Base-by-base conservation (phyloP, 1,140 invertebrate species). In the Bombus consobrinus region DNA sequence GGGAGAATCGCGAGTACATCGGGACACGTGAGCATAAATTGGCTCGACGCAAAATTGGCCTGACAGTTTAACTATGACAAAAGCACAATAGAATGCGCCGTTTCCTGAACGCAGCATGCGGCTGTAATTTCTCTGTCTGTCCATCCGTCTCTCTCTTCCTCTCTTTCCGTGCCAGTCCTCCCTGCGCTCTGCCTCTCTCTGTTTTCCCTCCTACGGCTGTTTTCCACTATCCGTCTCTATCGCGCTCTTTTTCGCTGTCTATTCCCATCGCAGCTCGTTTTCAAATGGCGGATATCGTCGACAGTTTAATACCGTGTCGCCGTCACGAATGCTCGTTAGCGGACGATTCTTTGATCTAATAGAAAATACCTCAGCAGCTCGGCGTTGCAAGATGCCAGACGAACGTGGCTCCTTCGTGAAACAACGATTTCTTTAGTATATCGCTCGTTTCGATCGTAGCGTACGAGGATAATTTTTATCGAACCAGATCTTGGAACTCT, bases 11-110 rank as follows among this genome's bases (percentile, higher is more conserved):
- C 79, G 71, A 47, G 77, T 47, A 34, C 80, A 90, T 90, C 85
- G 85, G 85, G 81, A 88, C 89, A 83, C 87, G 87, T 84, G 80
- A 91, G 87, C 83, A 90, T 91, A 93, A 93, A 94, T 93, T 90
- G 90, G 87, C 89, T 85, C 86, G 87, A 92, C 88, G 92, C 91
- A 87, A 94, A 94, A 95, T 94, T 93, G 91, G 91, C 90, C 91
- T 94, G 94, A 95, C 94, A 94, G 94, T 95, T 95, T 95, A 95
- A 94, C 94, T 95, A 95, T 94, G 94, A 95, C 94, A 95, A 94
- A 94, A 92, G 92, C 91, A 95, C 95, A 95, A 95, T 95, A 95
- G 94, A 95, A 94, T 94, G 88, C 90, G 91, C 87, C 91, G 94
- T 94, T 95, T 95, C 95, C 95, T 94, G 94, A 93, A 93, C 86